These are phyloP conservation scores for Pheosia gnoma DNA, from an alignment of 2,888 invertebrate species.

Conservation along the genomic window DNA sequence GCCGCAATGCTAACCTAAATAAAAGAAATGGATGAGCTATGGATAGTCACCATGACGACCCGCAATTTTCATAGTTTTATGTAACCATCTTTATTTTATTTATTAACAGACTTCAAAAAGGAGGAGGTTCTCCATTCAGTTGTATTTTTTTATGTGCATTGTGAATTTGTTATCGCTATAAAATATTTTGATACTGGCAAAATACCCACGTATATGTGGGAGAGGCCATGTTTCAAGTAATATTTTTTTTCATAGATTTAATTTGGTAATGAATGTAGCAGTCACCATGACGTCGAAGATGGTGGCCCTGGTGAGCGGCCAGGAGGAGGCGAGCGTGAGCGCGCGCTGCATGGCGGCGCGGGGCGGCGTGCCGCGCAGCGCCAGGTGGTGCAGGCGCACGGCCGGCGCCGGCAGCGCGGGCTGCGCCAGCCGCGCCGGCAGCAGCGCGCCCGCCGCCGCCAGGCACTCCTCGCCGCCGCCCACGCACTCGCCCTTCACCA, in stretches of 20 bases:
- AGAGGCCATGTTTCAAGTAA: too few species aligned
- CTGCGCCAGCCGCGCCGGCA: slow-evolving; percentile 92
- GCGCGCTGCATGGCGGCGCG: slow-evolving; percentile 96
- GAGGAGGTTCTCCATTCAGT: too few species aligned
- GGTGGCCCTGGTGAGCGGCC: slow-evolving; percentile 96
- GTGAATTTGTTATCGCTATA: not conserved
- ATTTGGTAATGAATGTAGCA: not conserved
- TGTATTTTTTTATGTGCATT: too few species aligned
- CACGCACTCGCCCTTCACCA: slow-evolving; percentile 93
- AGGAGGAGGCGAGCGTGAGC: slow-evolving; percentile 95
- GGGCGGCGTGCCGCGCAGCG: slow-evolving; percentile 93
- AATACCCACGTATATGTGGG: too few species aligned
- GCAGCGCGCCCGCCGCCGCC: slow-evolving; percentile 89
- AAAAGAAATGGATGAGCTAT: too few species aligned
- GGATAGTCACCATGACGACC: too few species aligned
- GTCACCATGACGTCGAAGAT: slow-evolving; percentile 97
- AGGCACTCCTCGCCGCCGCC: slow-evolving; percentile 87
- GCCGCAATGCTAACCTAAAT: too few species aligned
- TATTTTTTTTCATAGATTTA: too few species aligned
- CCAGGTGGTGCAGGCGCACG: slow-evolving; percentile 95
- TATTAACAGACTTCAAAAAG: too few species aligned
- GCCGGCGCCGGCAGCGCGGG: slow-evolving; percentile 93
- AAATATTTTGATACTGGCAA: not conserved
- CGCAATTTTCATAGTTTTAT: too few species aligned
- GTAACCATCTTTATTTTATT: too few species aligned